Base-by-base conservation (phyloP, 2,797 vertebrate genomes). In the Spheniscus humboldti region DNA sequence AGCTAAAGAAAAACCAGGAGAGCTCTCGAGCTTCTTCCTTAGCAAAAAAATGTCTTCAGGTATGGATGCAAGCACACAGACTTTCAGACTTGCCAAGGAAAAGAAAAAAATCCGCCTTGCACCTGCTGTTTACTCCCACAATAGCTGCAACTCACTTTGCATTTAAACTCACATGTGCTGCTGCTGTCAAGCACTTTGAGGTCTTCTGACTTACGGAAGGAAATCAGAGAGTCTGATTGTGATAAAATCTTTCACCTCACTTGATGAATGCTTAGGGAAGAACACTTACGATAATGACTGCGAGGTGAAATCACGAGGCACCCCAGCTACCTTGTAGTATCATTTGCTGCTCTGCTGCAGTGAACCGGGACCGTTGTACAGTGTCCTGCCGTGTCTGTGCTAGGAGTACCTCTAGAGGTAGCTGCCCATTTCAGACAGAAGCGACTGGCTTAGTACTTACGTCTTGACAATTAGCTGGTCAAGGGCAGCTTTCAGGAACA, bases 391-490 rank as follows among this genome's bases (percentile, higher is more conserved):
- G 0, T 28, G 53, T 31, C 47, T 45, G 24, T 56, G n/a, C 39
- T 30, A 14, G 80, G 24, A 71, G 76, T 14, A 14, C 60, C 35
- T 35, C 1, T 2, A 0, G 27, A 8, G 39, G 73, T 8, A 23
- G 68, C 60, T 81, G 68, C 45, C n/a, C 13, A 0, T 31, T n/a
- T 11, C 37, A 2, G 13, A 31, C 41, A 8, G 33, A 62, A 69
- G 39, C 47, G 67, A 14, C 0, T 4, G 31, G 31, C 24, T 59
- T 22, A 25, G 41, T 3, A 4, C 33, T 30, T 55, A 7, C 2
- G 14, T 35, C 66, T 17, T 31, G 25, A 33, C 18, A 14, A 48
- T 35, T 18, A 53, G 30, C 64, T 86, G 79, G 33, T 60, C 55
- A 52, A 62, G 78, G 47, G 37, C 86, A 90, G 52, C 72, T 43